A percentile compares a stretch with the other conserved stretches of the same genome.
Conservation (phyloP, 2,888 invertebrate species). For the Pteria penguin region DNA sequence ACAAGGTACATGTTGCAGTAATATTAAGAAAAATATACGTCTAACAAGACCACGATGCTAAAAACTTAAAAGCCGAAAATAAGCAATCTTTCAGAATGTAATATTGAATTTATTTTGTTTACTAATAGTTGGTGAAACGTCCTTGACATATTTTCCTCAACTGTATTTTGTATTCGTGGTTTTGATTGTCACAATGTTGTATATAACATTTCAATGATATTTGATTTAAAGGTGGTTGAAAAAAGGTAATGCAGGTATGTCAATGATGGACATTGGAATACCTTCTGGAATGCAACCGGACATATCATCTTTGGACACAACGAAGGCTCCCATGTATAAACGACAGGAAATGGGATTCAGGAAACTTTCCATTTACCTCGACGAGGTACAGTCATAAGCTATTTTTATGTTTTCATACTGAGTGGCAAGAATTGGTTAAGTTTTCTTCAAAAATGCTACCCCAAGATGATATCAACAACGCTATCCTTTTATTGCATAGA, state of each 20-base stretch:
- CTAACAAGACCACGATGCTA: no score
- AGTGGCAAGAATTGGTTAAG: no score
- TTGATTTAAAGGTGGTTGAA: conserved; percentile 55
- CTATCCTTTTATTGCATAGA: no score
- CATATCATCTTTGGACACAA: conserved; percentile 44
- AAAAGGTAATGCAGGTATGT: conserved; percentile 65
- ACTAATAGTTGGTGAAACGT: conserved; percentile 42
- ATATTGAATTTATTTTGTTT: background rate
- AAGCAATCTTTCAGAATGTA: background rate
- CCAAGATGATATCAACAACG: no score
- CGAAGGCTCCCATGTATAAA: conserved; percentile 56
- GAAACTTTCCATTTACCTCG: conserved; percentile 54
- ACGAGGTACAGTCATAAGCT: no score
- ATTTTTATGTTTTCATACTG: no score
- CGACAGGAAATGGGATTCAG: conserved; percentile 39
- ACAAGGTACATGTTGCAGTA: conserved; percentile 53
- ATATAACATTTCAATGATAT: background rate
- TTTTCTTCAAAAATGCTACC: no score
- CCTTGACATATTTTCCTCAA: background rate
- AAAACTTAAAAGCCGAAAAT: no score
- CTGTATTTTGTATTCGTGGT: no score
- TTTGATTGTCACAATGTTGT: no score
- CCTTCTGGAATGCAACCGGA: conserved; percentile 70
- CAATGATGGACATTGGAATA: conserved; percentile 65
- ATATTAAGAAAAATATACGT: no score